A percentile compares a stretch with the other conserved stretches of the same genome.
These are phyloP conservation scores for Carcharodon carcharias DNA, from an alignment of 2,797 vertebrate species.

Conservation along the genomic window DNA sequence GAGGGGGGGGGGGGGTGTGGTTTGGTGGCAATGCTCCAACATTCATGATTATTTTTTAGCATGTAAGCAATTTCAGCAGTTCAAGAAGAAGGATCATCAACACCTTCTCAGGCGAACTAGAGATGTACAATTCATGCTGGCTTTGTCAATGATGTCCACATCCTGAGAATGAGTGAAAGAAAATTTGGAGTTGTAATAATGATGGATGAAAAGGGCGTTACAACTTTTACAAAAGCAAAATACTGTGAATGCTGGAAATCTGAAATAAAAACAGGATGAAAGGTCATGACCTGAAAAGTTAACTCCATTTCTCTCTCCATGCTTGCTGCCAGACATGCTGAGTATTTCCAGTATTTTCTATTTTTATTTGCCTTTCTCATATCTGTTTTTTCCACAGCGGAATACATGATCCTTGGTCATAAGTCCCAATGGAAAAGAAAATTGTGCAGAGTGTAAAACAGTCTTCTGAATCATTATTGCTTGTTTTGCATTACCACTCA, in stretches of 20 bases:
- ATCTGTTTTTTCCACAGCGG: background rate
- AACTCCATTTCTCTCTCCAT: background rate
- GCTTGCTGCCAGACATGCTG: background rate
- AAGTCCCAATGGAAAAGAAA: background rate
- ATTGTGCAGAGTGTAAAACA: background rate
- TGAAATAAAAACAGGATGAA: background rate
- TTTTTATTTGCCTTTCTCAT: background rate
- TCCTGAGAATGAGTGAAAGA: background rate
- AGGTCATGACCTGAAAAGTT: background rate
- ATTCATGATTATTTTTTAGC: background rate
- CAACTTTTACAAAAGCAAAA: background rate
- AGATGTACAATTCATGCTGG: background rate
- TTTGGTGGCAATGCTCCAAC: background rate
- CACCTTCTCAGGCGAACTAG: background rate
- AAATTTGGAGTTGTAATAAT: background rate
- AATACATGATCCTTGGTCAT: background rate
- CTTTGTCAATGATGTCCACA: background rate
- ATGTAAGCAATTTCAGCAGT: background rate
- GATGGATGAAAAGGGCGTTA: background rate
- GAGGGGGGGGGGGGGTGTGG: too few species aligned
- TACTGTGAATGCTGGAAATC: background rate
- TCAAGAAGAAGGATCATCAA: background rate
- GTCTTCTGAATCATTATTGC: background rate
- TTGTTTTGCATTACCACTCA: background rate
- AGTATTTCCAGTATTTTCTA: background rate